A percentile compares a stretch with the other conserved stretches of the same genome.
phyloP scores from a whole-genome alignment of 2,113 vertebrate species.

The Plecotus auritus region DNA sequence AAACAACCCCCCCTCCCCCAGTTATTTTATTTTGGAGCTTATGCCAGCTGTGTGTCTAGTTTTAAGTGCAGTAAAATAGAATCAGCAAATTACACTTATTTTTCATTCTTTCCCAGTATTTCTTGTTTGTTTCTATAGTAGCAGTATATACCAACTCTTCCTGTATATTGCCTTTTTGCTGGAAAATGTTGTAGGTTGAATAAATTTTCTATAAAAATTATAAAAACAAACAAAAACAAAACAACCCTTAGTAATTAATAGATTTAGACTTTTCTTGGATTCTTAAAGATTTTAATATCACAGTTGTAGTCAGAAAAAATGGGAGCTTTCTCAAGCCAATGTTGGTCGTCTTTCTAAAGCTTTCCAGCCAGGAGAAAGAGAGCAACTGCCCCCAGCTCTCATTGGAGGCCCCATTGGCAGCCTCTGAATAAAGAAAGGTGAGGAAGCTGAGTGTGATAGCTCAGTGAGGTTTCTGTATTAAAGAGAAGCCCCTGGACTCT shows the following conservation, averaged over 20 bases:
- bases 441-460: neutral
- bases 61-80: conserved; percentile 92
- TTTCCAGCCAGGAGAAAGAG: neutral
- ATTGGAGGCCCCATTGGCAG: neutral
- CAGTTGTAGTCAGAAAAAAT: neutral
- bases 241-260: neutral
- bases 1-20: neutral
- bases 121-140: conserved; percentile 95
- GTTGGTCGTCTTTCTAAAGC: neutral
- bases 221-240: neutral
- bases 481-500: neutral
- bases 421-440: neutral
- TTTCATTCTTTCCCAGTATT: conserved; percentile 86
- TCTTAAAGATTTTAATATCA: conserved; percentile 3
- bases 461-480: neutral
- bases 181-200: conserved; percentile 99
- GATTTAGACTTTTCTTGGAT: neutral
- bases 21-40: conserved; percentile 82
- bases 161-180: conserved; percentile 99
- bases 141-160: conserved; percentile 98
- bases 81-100: conserved; percentile 88
- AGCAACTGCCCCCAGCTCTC: neutral
- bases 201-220: conserved; percentile 99
- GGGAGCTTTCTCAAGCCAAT: conserved; percentile 1
- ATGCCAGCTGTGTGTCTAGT: conserved; percentile 92